Percentiles rank a stretch among this genome's conserved stretches.
phyloP scores from a whole-genome alignment of 2,797 vertebrate species.

The Dendrocincla tyrannina region DNA sequence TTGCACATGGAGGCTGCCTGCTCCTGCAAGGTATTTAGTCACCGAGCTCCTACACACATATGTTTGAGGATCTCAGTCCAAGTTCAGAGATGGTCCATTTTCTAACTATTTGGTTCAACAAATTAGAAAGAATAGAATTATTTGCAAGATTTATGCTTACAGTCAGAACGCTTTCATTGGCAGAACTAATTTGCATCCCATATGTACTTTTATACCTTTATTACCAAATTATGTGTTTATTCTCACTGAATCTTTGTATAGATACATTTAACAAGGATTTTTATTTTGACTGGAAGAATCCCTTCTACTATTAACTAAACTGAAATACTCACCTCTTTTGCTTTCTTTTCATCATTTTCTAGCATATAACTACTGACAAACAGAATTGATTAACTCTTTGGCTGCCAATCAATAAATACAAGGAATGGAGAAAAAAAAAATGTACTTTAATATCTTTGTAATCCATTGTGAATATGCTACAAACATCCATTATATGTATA shows the following conservation, averaged over 20 bases:
- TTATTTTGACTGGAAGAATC: neutral
- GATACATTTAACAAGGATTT: neutral
- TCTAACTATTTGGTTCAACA: neutral
- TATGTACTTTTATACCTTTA: neutral
- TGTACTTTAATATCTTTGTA: neutral
- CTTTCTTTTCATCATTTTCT: neutral
- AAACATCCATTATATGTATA: neutral
- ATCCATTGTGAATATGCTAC: neutral
- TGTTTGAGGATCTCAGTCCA: neutral
- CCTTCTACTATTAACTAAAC: neutral
- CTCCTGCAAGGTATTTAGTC: constrained; percentile 15
- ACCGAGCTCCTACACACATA: neutral
- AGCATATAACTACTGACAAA: neutral
- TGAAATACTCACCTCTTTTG: neutral
- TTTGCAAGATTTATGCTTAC: neutral
- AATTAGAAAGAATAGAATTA: neutral
- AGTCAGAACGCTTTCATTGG: neutral
- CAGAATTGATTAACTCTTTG: neutral
- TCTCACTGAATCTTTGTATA: neutral
- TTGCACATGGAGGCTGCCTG: neutral
- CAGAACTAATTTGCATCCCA: neutral
- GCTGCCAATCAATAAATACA: neutral
- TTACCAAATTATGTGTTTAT: neutral
- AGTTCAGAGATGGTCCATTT: neutral
- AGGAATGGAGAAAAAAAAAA: neutral